Percentiles rank a stretch among this genome's conserved stretches.
Conservation (phyloP, 2,888 invertebrate species). For the Cepaea hortensis region DNA sequence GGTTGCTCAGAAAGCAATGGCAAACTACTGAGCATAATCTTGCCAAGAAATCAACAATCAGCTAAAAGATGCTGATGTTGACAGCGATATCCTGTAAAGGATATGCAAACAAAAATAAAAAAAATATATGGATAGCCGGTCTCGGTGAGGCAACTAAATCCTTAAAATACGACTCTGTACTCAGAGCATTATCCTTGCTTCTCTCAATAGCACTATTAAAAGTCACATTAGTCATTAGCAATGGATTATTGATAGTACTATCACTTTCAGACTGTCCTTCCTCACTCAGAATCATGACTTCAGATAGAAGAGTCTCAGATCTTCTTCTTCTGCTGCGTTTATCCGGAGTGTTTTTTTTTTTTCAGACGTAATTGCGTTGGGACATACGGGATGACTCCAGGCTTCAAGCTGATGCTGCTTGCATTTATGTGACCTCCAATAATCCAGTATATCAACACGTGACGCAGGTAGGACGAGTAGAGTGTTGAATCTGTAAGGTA, state of each 20-base stretch:
- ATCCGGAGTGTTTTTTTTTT: neutral
- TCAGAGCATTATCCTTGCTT: constrained; percentile 34
- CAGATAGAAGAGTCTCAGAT: constrained; percentile 4
- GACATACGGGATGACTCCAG: constrained; percentile 15
- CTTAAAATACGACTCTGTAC: constrained; percentile 30
- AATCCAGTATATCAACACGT: constrained; percentile 46
- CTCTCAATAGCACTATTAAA: constrained; percentile 36
- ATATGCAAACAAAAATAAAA: neutral
- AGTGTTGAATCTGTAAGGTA: constrained; percentile 46
- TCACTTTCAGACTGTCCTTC: neutral
- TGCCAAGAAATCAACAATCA: too few species aligned
- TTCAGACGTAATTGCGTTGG: neutral
- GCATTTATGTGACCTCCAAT: constrained; percentile 36
- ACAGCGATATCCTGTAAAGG: too few species aligned
- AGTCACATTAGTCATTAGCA: neutral
- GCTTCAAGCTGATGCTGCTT: constrained; percentile 33
- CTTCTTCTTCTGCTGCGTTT: constrained; percentile 1
- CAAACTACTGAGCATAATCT: too few species aligned
- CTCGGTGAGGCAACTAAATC: constrained; percentile 15
- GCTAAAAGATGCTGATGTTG: too few species aligned
- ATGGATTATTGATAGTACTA: neutral
- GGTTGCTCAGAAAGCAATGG: too few species aligned
- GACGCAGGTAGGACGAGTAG: constrained; percentile 40
- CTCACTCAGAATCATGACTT: constrained; percentile 12
- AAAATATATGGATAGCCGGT: constrained; percentile 26